These are phyloP conservation scores for Apteryx owenii DNA, from an alignment of 2,113 vertebrate species.

Conservation along the genomic window DNA sequence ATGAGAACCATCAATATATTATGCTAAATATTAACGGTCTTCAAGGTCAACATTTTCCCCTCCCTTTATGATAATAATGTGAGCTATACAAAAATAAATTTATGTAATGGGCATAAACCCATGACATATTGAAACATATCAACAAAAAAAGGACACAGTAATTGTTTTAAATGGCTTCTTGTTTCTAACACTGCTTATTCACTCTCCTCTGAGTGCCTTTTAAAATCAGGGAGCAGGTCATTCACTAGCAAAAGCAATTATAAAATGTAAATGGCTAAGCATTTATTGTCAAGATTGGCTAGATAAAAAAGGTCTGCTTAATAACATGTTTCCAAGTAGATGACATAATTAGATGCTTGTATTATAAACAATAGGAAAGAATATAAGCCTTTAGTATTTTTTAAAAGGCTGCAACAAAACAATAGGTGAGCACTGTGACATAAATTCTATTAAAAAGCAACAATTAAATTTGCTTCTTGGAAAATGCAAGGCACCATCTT, in stretches of 20 bases:
- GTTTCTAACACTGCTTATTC: constrained; percentile 35
- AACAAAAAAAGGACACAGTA: not conserved
- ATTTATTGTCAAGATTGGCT: constrained; percentile 73
- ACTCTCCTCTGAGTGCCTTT: constrained; percentile 23
- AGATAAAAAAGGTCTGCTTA: constrained; percentile 73
- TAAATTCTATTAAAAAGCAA: constrained; percentile 10
- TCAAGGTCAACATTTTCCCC: not conserved
- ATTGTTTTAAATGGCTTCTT: constrained; percentile 32
- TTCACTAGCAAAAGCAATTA: constrained; percentile 77
- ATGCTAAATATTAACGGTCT: not conserved
- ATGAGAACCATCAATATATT: not conserved
- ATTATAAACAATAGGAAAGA: constrained; percentile 32
- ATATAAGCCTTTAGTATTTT: not conserved
- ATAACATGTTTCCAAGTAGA: constrained; percentile 48
- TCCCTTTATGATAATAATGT: not conserved
- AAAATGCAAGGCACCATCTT: constrained; percentile 56
- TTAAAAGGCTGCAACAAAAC: not conserved
- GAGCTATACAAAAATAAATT: not conserved
- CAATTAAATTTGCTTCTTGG: not conserved
- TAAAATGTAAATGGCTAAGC: constrained; percentile 78
- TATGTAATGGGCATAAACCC: not conserved
- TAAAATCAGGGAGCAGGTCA: constrained; percentile 39
- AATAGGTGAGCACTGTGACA: not conserved
- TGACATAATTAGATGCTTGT: constrained; percentile 31
- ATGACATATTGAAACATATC: not conserved